Evolutionary conservation across 2,797 vertebrate species (phyloP), one percentile per base, ranked within the genome.

Genomic region (Sorex maritimensis): DNA sequence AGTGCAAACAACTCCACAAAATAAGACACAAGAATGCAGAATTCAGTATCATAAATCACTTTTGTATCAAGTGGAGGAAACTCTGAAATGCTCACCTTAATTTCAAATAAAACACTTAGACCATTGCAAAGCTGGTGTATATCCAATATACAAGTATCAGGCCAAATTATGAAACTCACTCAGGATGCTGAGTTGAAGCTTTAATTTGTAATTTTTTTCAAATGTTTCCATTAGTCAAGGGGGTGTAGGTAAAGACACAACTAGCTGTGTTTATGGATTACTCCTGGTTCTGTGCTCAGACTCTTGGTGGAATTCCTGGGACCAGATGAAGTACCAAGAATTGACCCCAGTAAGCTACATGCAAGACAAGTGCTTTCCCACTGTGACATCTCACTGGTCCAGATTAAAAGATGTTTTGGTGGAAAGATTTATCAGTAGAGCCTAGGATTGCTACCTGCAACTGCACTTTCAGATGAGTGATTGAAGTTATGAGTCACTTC

Each of bases 51-150:
- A 49, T 30, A 75, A 73, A 46, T 67, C 8, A 75, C 67, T 78
- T 44, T 94, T 80, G 26, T 12, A 92, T 49, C 13, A 69, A 24
- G 65, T 58, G 80, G 49, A 69, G 5, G 61, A 80, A 81, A 88
- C 30, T 81, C 24, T 89, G n/a, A 69, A 69, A 88, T 81, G 69
- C 6, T n/a, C 30, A 49, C 30, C 80, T 87, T 88, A 38, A 67
- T 95, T 95, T 93, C 63, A 92, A 88, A 83, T 85, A 87, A 91
- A 44, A 94, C 82, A 61, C 95, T n/a, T 55, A 91, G 23, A 85
- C 90, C 93, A 91, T 93, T 90, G 49, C 63, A 93, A 80, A 88
- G 7, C 61, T 81, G 79, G 63, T 41, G 88, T 81, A 24, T 5
- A 69, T 83, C 41, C 89, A 14, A 41, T 86, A 38, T 23, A 87